Conservation (phyloP, 2,888 invertebrate genomes). For the Liopterus haemorrhoidalis region DNA sequence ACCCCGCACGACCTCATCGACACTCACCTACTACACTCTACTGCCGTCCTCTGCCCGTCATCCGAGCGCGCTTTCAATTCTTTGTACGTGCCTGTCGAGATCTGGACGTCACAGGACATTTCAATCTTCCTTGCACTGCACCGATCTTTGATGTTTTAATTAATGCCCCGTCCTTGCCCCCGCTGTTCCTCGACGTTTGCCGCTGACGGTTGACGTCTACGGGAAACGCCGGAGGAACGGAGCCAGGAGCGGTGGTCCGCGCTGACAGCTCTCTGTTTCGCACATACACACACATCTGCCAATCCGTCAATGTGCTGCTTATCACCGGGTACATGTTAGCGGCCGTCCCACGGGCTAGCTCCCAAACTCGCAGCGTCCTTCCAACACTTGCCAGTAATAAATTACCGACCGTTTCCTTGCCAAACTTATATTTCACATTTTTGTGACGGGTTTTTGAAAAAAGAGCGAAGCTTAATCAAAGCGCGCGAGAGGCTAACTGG, state of each 20-base stretch:
- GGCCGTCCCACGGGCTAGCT: too few species aligned
- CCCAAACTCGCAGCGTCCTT: too few species aligned
- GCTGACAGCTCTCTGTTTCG: not conserved
- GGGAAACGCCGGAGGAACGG: slow-evolving; percentile 4
- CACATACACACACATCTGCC: slow-evolving; percentile 4
- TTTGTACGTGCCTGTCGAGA: slow-evolving; percentile 35
- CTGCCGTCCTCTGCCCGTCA: slow-evolving; percentile 31
- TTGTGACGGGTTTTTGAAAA: slow-evolving; percentile 22
- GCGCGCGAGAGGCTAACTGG: too few species aligned
- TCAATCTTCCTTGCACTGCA: slow-evolving; percentile 34
- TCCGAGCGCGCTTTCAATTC: slow-evolving; percentile 22
- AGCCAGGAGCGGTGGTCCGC: slow-evolving; percentile 1
- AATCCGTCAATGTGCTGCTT: not conserved
- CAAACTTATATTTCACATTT: slow-evolving; percentile 25
- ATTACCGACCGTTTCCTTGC: slow-evolving; percentile 21
- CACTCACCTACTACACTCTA: slow-evolving; percentile 30
- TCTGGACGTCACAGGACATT: slow-evolving; percentile 39
- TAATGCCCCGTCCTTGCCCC: slow-evolving; percentile 24
- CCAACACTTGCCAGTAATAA: slow-evolving; percentile 18
- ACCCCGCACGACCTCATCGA: slow-evolving; percentile 28
- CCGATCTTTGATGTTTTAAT: slow-evolving; percentile 37
- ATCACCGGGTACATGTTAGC: too few species aligned
- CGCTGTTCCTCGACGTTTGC: slow-evolving; percentile 1
- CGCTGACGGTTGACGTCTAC: not conserved
- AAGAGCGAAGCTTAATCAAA: slow-evolving; percentile 23